Evolutionary conservation across 2,888 invertebrate species (phyloP).

Genomic region (Glyphotaelius pellucidus): DNA sequence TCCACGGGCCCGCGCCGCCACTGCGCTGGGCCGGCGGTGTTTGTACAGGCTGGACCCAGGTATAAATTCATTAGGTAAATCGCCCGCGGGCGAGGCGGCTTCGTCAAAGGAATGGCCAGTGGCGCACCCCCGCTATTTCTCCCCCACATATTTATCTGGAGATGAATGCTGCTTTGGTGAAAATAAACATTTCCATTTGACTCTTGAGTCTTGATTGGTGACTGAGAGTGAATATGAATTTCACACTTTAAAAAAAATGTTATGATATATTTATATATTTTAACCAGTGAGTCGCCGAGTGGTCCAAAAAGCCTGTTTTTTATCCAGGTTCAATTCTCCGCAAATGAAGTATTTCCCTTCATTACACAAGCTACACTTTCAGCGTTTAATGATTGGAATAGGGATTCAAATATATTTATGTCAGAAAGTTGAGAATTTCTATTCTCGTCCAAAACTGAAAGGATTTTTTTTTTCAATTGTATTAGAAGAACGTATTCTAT

Average conservation of each 20-base stretch:
- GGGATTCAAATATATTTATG: too few species aligned
- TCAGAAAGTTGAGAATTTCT: too few species aligned
- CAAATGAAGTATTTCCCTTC: too few species aligned
- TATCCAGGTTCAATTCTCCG: neutral
- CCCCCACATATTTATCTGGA: neutral
- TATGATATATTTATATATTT: too few species aligned
- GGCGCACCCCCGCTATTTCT: slow-evolving; percentile 3
- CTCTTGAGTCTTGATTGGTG: neutral
- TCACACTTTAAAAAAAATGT: neutral
- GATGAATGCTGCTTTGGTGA: neutral
- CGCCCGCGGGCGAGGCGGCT: slow-evolving; percentile 78
- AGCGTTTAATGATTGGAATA: neutral
- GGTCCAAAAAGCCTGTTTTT: neutral
- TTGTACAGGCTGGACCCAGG: slow-evolving; percentile 68
- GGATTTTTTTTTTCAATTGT: too few species aligned
- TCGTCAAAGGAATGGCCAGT: slow-evolving; percentile 72
- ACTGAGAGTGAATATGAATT: neutral
- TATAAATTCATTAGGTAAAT: slow-evolving; percentile 80
- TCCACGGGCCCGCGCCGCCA: slow-evolving; percentile 54
- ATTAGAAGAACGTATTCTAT: too few species aligned
- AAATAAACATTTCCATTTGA: neutral
- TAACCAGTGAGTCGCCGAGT: neutral
- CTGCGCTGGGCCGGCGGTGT: slow-evolving; percentile 30
- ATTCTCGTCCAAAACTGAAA: too few species aligned
- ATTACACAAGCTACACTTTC: neutral